These are phyloP conservation scores for Gorsachius goisagi DNA, from an alignment of 2,113 vertebrate species.

Conservation along the genomic window DNA sequence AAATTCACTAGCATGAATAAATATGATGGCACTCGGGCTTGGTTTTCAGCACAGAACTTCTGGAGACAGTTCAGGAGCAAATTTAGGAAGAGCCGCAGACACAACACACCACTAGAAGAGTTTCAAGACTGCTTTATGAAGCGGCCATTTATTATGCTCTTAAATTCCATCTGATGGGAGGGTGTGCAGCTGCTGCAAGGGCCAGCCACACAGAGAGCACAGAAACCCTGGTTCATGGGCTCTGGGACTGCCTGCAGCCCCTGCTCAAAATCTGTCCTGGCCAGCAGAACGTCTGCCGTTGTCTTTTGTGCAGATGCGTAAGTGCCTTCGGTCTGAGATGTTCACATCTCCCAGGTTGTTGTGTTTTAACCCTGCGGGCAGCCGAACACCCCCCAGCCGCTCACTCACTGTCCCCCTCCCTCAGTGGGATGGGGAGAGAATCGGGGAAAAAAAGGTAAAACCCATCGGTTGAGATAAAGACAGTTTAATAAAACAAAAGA, in stretches of 20 bases:
- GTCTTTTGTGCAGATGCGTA: neutral
- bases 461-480: no score
- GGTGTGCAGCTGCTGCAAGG: neutral
- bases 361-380: no score
- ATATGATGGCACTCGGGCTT: neutral
- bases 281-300: accelerated
- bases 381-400: no score
- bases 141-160: neutral
- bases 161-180: neutral
- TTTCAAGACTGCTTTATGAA: neutral
- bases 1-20: neutral
- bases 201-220: accelerated
- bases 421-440: no score
- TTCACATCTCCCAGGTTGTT: neutral
- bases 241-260: neutral
- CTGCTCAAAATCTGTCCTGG: accelerated
- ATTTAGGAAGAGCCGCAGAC: neutral
- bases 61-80: neutral
- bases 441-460: no score
- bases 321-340: accelerated
- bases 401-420: no score
- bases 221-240: neutral
- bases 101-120: no score
- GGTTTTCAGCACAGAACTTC: neutral
- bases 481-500: no score